Percentiles rank a stretch among this genome's conserved stretches.
Evolutionary conservation across 2,113 vertebrate genomes (phyloP).

Genomic region (Microcebus murinus): DNA sequence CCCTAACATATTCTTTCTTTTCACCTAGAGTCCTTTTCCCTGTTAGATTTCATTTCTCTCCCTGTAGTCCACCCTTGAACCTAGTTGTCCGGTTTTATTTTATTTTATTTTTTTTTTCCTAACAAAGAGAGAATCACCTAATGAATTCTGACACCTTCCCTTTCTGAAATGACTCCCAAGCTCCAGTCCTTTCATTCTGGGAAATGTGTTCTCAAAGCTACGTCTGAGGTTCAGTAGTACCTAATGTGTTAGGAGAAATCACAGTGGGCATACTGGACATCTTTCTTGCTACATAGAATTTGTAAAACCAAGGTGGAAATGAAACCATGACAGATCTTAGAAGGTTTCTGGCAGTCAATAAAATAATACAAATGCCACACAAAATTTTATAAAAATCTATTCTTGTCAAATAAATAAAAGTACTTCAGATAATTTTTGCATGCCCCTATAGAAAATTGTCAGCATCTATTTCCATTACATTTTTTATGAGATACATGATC

Average conservation of each 20-base stretch:
- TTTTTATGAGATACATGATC: neutral
- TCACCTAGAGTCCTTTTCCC: neutral
- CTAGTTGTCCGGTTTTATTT: neutral
- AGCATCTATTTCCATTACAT: neutral
- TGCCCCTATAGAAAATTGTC: neutral
- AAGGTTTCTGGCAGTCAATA: neutral
- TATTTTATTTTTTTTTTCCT: neutral
- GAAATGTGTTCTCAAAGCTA: neutral
- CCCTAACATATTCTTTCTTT: neutral
- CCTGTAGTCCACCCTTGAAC: neutral
- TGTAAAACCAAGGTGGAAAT: neutral
- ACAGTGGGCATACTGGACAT: neutral
- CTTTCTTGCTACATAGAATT: neutral
- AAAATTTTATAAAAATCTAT: neutral
- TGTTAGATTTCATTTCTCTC: neutral
- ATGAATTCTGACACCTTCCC: neutral
- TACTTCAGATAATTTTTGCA: neutral
- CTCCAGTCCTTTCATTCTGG: neutral
- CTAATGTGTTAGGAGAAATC: neutral
- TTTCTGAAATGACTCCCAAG: neutral
- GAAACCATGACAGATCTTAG: neutral
- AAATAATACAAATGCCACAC: neutral
- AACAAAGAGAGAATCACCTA: neutral
- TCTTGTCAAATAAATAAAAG: neutral
- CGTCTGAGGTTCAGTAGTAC: neutral